phyloP scores from a whole-genome alignment of 2,113 vertebrate genomes.

The Lagopus muta region DNA sequence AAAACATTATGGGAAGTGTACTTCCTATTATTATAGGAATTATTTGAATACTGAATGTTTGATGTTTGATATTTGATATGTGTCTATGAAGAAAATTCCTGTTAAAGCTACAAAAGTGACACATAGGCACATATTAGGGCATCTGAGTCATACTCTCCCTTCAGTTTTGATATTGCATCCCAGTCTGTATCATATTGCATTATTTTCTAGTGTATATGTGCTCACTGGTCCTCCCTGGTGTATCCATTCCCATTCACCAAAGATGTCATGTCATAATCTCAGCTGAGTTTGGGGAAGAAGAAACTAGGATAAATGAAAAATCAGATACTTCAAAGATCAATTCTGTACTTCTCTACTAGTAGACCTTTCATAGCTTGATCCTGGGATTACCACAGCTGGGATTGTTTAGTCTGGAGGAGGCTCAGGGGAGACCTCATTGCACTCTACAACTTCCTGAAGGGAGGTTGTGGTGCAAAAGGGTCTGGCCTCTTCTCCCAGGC shows the following conservation, averaged over 20 bases:
- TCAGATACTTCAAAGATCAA: background rate
- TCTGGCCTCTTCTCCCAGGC: too few relatives aligned
- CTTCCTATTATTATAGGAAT: background rate
- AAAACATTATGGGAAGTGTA: rapidly evolving
- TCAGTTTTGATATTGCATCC: background rate
- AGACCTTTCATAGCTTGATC: background rate
- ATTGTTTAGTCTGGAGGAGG: too few relatives aligned
- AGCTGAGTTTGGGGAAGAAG: background rate
- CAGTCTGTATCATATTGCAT: background rate
- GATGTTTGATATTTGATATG: background rate
- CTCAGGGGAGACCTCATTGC: too few relatives aligned
- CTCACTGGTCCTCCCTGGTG: background rate
- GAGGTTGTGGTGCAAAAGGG: too few relatives aligned
- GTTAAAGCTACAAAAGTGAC: background rate
- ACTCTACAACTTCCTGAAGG: too few relatives aligned
- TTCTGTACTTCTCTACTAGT: background rate
- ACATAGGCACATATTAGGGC: rapidly evolving
- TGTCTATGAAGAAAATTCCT: background rate
- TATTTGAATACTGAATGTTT: background rate
- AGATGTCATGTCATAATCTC: background rate
- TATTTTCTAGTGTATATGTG: background rate
- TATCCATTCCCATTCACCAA: background rate
- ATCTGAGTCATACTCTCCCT: background rate
- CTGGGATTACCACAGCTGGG: too few relatives aligned
- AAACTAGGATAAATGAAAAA: background rate